These are phyloP conservation scores for Brachypterus glaber DNA, from an alignment of 2,888 invertebrate genomes.

Conservation along the genomic window DNA sequence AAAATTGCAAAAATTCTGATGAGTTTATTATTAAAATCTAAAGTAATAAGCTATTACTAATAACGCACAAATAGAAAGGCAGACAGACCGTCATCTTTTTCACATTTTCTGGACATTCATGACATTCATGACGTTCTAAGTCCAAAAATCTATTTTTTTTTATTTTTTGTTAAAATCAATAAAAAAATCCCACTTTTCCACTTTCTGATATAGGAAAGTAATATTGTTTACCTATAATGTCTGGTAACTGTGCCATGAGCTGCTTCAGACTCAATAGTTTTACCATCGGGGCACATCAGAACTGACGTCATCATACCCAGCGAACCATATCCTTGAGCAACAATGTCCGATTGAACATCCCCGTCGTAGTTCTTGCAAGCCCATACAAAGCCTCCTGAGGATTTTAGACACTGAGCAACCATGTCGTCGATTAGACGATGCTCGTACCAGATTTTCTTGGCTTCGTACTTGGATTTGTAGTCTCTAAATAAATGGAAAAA, in stretches of 20 bases:
- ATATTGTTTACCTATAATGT: slow-evolving; percentile 54
- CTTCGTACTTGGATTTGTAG: slow-evolving; percentile 67
- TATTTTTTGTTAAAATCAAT: slow-evolving; percentile 30
- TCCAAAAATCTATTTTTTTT: too few relatives aligned
- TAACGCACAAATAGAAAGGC: too few relatives aligned
- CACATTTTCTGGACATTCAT: too few relatives aligned
- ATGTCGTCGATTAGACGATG: slow-evolving; percentile 87
- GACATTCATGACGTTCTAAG: too few relatives aligned
- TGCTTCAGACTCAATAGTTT: slow-evolving; percentile 84
- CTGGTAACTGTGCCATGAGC: slow-evolving; percentile 88
- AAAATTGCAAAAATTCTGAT: too few relatives aligned
- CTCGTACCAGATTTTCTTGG: slow-evolving; percentile 79
- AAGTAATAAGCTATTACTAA: too few relatives aligned
- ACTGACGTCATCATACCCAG: slow-evolving; percentile 88
- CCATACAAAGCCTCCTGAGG: slow-evolving; percentile 82
- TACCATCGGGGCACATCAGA: slow-evolving; percentile 78
- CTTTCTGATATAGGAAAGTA: slow-evolving; percentile 3
- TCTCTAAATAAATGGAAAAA: slow-evolving; percentile 36
- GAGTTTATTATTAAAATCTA: too few relatives aligned
- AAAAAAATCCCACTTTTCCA: too few relatives aligned
- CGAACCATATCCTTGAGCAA: slow-evolving; percentile 72
- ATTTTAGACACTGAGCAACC: slow-evolving; percentile 80
- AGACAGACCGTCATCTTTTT: too few relatives aligned
- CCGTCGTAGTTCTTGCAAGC: slow-evolving; percentile 91
- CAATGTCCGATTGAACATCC: slow-evolving; percentile 82